Conservation (phyloP, 2,113 vertebrate genomes). For the Turnix velox region DNA sequence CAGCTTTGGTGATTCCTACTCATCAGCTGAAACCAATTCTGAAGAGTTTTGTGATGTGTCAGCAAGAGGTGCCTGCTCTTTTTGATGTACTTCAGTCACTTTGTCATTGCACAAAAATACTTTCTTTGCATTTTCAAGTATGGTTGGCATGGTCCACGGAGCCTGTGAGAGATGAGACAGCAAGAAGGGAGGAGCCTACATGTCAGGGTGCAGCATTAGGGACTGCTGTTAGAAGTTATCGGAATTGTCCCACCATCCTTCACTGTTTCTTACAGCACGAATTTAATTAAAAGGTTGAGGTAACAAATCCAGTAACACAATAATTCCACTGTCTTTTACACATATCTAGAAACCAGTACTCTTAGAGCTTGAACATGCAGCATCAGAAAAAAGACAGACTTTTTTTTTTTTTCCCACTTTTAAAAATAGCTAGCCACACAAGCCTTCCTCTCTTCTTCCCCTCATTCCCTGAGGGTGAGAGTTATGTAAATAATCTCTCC, state of each 20-base stretch:
- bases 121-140: neutral
- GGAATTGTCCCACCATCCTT: neutral
- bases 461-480: neutral
- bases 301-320: neutral
- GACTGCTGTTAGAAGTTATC: neutral
- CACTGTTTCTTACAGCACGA: neutral
- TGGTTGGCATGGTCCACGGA: neutral
- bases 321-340: neutral
- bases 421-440: neutral
- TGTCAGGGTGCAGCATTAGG: neutral
- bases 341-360: neutral
- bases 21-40: neutral
- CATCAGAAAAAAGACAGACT: neutral
- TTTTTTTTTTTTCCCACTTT: neutral
- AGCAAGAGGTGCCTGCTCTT: neutral
- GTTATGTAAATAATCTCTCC: neutral
- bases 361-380: neutral
- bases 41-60: neutral
- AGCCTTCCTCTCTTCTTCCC: neutral
- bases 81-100: neutral
- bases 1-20: neutral
- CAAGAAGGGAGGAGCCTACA: accelerated
- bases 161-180: neutral
- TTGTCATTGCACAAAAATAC: neutral
- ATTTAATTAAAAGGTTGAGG: neutral